Evolutionary conservation across 2,113 vertebrate genomes (phyloP), one percentile per base, ranked within the genome.

Genomic region (Perca flavescens): DNA sequence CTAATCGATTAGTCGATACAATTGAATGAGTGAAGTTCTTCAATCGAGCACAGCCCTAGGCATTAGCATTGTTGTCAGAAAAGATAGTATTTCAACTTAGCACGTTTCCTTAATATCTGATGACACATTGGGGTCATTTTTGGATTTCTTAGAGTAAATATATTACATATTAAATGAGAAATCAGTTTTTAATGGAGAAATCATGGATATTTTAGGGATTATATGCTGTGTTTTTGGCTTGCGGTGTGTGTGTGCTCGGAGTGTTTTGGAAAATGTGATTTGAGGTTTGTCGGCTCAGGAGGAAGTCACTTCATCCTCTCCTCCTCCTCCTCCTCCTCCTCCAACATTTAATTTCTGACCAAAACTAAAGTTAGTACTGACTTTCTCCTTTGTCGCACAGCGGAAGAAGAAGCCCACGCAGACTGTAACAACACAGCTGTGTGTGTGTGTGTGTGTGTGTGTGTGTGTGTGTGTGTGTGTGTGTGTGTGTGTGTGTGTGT

Each of bases 301-400:
- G n/a, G 21, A 49, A 56, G 25, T 52, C n/a, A 19, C 64, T 50
- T 43, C n/a, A 19, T 31, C 62, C 5, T 47, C 31, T 10, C 14
- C 40, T 56, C 50, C 69, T 34, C 34, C 31, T 34, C 31, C 2
- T 31, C 28, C 5, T 34, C 34, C 58, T 50, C 58, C 58, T 71
- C 50, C 22, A 15, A 43, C 57, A 19, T 73, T 40, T 21, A 0
- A 19, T 47, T 84, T 80, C 21, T 71, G 16, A 71, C 36, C 17
- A 22, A 68, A 77, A 11, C 17, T 53, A 46, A 75, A 89, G 66
- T 81, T 74, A 22, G 53, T 80, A 34, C 49, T 64, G 73, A 77
- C 50, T 79, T 58, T 72, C 34, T 21, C 6, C 19, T 68, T 81
- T 69, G 79, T 69, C 10, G 10, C 43, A 70, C 64, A 34, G 53